Conservation (phyloP, 2,797 vertebrate genomes). For the Eulemur mongoz region DNA sequence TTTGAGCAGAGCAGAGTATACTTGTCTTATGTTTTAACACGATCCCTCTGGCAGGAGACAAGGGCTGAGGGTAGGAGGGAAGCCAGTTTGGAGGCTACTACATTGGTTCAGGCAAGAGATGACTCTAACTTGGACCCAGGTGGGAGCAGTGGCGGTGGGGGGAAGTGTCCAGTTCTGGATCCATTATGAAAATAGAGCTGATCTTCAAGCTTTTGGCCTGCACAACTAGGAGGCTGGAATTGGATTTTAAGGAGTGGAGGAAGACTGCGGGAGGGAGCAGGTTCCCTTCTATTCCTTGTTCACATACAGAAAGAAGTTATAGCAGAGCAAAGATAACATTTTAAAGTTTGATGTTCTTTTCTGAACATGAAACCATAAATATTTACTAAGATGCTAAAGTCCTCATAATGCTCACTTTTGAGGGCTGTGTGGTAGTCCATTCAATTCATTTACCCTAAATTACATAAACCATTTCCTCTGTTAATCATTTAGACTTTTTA, state of each 20-base stretch:
- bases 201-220: background rate
- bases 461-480: background rate
- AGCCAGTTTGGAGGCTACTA: background rate
- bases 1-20: background rate
- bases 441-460: constrained; percentile 15
- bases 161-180: background rate
- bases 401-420: background rate
- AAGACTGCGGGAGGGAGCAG: background rate
- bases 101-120: background rate
- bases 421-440: background rate
- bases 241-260: background rate
- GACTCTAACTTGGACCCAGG: background rate
- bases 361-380: background rate
- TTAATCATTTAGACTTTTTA: background rate
- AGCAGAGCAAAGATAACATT: background rate
- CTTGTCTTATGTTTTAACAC: background rate
- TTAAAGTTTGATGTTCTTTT: background rate
- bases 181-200: background rate
- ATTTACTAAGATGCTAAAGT: background rate
- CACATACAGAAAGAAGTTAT: background rate
- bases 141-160: background rate
- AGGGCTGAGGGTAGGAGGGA: background rate
- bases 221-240: background rate
- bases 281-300: background rate
- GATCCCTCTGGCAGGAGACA: background rate